phyloP scores from a whole-genome alignment of 2,797 vertebrate species.

The Diplodus sargus region DNA sequence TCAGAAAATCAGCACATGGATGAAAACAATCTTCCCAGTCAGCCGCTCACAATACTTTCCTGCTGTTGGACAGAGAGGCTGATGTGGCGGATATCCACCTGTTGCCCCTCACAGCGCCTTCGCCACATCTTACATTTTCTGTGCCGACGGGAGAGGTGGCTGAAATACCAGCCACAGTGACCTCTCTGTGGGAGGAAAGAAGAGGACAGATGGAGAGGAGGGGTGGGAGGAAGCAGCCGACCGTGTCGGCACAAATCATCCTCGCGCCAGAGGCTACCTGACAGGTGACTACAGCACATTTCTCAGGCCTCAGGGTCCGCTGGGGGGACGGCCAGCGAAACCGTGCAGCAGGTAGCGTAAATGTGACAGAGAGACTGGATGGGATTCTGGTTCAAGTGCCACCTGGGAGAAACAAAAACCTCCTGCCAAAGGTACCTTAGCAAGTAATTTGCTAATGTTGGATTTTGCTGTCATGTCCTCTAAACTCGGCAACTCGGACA shows the following conservation, averaged over 20 bases:
- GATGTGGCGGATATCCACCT: constrained; percentile 25
- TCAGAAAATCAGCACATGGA: not conserved
- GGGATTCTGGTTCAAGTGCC: not conserved
- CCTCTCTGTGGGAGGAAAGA: constrained; percentile 30
- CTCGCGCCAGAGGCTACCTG: constrained; percentile 23
- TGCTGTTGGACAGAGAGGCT: constrained; percentile 13
- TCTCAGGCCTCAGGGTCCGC: constrained; percentile 13
- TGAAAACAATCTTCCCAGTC: constrained; percentile 3
- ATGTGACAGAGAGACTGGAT: not conserved
- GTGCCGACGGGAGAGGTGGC: not conserved
- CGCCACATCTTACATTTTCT: not conserved
- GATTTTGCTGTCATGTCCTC: too few relatives aligned
- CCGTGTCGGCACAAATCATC: constrained; percentile 54
- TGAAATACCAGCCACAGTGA: constrained; percentile 19
- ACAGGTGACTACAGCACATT: constrained; percentile 44
- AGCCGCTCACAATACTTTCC: constrained; percentile 7
- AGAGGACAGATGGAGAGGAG: constrained; percentile 12
- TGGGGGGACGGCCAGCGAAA: not conserved
- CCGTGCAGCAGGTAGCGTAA: not conserved
- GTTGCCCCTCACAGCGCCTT: constrained; percentile 3
- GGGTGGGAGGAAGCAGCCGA: constrained; percentile 24
- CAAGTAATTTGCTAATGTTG: not conserved
- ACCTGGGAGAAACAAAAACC: not conserved
- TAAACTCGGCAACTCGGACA: not conserved
- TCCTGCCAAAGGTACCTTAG: too few relatives aligned